Conservation (phyloP, 2,113 vertebrate species). For the Silurus glanis region DNA sequence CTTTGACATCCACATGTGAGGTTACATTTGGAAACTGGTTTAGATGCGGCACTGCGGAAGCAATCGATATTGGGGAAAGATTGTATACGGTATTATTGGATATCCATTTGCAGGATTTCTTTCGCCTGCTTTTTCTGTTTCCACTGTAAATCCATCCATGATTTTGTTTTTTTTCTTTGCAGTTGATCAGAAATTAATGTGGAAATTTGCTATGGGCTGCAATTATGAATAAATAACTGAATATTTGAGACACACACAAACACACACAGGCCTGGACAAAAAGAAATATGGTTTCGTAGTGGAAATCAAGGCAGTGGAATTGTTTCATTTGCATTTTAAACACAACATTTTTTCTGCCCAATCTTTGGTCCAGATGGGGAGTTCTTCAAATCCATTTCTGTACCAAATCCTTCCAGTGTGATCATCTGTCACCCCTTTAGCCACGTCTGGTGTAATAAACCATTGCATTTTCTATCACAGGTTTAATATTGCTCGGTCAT, state of each 20-base stretch:
- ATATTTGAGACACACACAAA: slow-evolving; percentile 34
- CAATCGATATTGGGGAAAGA: slow-evolving; percentile 1
- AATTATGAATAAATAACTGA: slow-evolving; percentile 12
- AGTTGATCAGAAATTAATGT: slow-evolving; percentile 4
- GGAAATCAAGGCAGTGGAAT: slow-evolving; percentile 44
- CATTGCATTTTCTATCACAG: slow-evolving; percentile 49
- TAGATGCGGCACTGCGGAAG: not conserved
- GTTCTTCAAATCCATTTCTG: slow-evolving; percentile 16
- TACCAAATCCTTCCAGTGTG: slow-evolving; percentile 36
- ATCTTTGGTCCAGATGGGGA: slow-evolving; percentile 54
- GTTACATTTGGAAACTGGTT: not conserved
- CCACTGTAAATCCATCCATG: not conserved
- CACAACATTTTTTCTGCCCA: slow-evolving; percentile 36
- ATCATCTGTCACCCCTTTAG: slow-evolving; percentile 37
- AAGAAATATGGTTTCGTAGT: slow-evolving; percentile 36
- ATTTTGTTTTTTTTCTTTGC: not conserved
- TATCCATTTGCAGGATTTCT: not conserved
- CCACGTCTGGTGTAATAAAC: not conserved
- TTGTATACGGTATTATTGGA: slow-evolving; percentile 15
- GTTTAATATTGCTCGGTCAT: slow-evolving; percentile 52
- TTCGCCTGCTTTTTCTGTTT: not conserved
- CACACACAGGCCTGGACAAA: slow-evolving; percentile 26
- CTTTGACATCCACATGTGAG: not conserved
- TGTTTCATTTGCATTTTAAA: slow-evolving; percentile 34
- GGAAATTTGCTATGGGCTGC: not conserved